A percentile compares a stretch with the other conserved stretches of the same genome.
Conservation (phyloP, 2,888 invertebrate genomes). For the Nephrotoma appendiculata region DNA sequence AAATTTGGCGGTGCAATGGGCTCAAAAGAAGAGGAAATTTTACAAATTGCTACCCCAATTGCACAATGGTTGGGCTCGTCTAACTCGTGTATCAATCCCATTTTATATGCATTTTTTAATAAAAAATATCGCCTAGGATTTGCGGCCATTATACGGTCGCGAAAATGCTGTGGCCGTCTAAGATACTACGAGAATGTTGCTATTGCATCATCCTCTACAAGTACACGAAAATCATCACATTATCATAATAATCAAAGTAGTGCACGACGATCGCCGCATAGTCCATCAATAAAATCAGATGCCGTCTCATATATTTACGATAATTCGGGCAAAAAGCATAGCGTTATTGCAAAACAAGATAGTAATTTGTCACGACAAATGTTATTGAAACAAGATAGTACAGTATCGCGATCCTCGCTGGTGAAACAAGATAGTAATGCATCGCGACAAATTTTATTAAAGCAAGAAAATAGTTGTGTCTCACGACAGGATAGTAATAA, state of each 20-base stretch:
- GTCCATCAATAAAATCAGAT: conserved; percentile 36
- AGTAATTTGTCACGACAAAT: conserved; percentile 27
- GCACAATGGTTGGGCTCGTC: conserved; percentile 89
- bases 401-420: conserved; percentile 22
- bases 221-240: conserved; percentile 72
- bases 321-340: conserved; percentile 26
- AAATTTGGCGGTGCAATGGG: conserved; percentile 52
- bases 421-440: conserved; percentile 33
- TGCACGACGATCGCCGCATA: conserved; percentile 35
- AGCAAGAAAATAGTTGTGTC: conserved; percentile 27
- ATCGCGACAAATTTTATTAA: conserved; percentile 30
- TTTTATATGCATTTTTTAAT: conserved; percentile 89
- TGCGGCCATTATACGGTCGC: conserved; percentile 71
- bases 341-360: conserved; percentile 31
- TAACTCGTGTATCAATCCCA: conserved; percentile 91
- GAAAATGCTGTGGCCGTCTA: conserved; percentile 71
- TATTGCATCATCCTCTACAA: conserved; percentile 71
- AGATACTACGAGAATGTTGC: conserved; percentile 79
- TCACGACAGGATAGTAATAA: conserved; percentile 24
- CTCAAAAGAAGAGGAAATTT: conserved; percentile 64
- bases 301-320: conserved; percentile 43
- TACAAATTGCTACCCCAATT: conserved; percentile 69
- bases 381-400: conserved; percentile 16
- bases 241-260: conserved; percentile 63
- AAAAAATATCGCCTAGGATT: conserved; percentile 86